phyloP scores from a whole-genome alignment of 2,888 invertebrate species.

The Nipponacmea schrenckii region DNA sequence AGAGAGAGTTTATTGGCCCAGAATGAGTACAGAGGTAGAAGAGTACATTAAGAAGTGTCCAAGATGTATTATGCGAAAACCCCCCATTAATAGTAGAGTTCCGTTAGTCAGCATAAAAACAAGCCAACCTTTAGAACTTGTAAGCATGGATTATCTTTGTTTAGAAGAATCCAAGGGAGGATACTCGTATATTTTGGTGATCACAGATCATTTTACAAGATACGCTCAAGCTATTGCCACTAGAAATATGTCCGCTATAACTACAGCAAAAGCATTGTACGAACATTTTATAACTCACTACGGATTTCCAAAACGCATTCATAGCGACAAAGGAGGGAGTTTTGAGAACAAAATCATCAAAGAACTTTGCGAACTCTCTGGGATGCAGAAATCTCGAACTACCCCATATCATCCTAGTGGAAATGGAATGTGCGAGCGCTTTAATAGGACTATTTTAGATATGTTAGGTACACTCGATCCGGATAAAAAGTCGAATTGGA shows the following conservation, averaged over 20 bases:
- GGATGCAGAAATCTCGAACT: slow-evolving; percentile 15
- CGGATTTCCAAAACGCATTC: no score
- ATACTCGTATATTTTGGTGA: slow-evolving; percentile 30
- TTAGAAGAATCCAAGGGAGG: slow-evolving; percentile 27
- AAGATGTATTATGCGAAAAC: slow-evolving; percentile 22
- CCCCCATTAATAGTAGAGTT: background rate
- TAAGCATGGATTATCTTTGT: slow-evolving; percentile 31
- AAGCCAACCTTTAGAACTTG: slow-evolving; percentile 26
- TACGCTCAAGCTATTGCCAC: slow-evolving; percentile 29
- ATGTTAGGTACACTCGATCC: no score
- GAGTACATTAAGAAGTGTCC: slow-evolving; percentile 23
- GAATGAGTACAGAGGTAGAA: slow-evolving; percentile 19
- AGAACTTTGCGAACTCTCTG: slow-evolving; percentile 5
- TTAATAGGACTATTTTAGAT: slow-evolving; percentile 19
- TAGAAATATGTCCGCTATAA: slow-evolving; percentile 15
- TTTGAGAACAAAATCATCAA: no score
- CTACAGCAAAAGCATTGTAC: no score
- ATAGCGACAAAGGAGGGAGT: no score
- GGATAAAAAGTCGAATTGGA: slow-evolving; percentile 22
- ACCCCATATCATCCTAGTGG: slow-evolving; percentile 25
- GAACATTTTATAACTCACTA: no score
- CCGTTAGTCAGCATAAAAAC: slow-evolving; percentile 25
- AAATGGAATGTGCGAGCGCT: slow-evolving; percentile 21
- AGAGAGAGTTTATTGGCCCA: no score
- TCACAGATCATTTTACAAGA: slow-evolving; percentile 28